Evolutionary conservation across 2,888 invertebrate species (phyloP).

Genomic region (Sphinx pinastri): DNA sequence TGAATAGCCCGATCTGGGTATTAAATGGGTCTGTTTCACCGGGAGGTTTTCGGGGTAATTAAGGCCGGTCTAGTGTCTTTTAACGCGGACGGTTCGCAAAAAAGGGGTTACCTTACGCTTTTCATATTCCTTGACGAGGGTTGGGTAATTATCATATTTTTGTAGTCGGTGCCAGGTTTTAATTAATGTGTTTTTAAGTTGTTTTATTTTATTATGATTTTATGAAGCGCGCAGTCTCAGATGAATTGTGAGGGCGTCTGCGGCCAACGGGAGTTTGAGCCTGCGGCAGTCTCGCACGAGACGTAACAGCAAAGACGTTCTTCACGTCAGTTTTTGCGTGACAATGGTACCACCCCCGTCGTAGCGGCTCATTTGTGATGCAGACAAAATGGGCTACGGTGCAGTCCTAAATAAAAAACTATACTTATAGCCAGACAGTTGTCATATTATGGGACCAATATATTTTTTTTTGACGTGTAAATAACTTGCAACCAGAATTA

Average conservation of each 20-base stretch:
- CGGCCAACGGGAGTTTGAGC: no score
- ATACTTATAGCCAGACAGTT: no score
- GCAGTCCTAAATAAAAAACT: no score
- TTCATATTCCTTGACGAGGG: slow-evolving; percentile 19
- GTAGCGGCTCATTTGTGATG: no score
- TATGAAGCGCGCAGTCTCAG: background rate
- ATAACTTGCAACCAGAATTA: no score
- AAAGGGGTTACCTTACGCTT: slow-evolving; percentile 17
- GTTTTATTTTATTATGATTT: background rate
- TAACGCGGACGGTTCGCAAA: background rate
- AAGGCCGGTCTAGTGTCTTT: slow-evolving; percentile 22
- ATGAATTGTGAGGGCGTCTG: background rate
- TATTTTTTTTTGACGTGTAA: no score
- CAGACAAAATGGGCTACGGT: no score
- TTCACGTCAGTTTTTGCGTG: no score
- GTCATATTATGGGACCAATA: no score
- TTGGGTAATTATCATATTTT: slow-evolving; percentile 5
- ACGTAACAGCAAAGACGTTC: no score
- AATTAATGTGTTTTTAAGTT: slow-evolving; percentile 1
- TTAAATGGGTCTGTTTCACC: slow-evolving; percentile 28
- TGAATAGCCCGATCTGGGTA: slow-evolving; percentile 38
- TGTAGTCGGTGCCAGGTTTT: background rate
- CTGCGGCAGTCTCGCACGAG: no score
- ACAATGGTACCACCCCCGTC: no score
- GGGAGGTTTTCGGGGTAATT: slow-evolving; percentile 19